These are phyloP conservation scores for Melospiza georgiana DNA, from an alignment of 2,113 vertebrate genomes.

Conservation along the genomic window DNA sequence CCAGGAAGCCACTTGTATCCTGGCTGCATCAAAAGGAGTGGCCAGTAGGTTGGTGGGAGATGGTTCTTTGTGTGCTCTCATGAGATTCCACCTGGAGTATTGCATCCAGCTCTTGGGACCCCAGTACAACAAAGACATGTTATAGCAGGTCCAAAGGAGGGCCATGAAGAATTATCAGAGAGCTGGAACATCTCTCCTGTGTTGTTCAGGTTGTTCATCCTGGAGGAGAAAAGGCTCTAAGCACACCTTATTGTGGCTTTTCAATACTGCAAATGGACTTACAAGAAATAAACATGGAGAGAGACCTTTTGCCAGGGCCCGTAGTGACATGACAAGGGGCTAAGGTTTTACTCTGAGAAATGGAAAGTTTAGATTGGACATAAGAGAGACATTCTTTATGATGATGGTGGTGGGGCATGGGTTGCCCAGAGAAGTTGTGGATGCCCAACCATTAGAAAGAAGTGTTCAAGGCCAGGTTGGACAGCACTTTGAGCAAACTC, in stretches of 20 bases:
- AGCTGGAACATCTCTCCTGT: neutral
- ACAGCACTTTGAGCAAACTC: neutral
- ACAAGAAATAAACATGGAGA: neutral
- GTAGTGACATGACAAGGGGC: neutral
- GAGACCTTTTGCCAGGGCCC: neutral
- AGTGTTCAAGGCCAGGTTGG: neutral
- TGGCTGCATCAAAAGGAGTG: neutral
- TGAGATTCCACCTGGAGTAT: neutral
- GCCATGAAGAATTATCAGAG: neutral
- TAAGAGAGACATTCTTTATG: neutral
- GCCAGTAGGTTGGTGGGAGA: neutral
- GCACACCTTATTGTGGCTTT: fast-evolving
- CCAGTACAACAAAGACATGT: neutral
- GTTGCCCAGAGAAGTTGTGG: neutral
- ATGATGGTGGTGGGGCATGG: neutral
- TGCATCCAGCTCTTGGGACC: neutral
- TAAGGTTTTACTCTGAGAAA: neutral
- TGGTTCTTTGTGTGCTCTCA: fast-evolving
- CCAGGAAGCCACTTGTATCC: neutral
- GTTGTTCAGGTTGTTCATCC: neutral
- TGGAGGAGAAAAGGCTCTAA: neutral
- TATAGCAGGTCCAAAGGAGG: neutral
- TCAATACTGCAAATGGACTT: neutral
- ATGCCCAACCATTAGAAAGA: neutral
- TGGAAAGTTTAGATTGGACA: neutral